phyloP scores from a whole-genome alignment of 2,113 vertebrate species.

The Takifugu flavidus region DNA sequence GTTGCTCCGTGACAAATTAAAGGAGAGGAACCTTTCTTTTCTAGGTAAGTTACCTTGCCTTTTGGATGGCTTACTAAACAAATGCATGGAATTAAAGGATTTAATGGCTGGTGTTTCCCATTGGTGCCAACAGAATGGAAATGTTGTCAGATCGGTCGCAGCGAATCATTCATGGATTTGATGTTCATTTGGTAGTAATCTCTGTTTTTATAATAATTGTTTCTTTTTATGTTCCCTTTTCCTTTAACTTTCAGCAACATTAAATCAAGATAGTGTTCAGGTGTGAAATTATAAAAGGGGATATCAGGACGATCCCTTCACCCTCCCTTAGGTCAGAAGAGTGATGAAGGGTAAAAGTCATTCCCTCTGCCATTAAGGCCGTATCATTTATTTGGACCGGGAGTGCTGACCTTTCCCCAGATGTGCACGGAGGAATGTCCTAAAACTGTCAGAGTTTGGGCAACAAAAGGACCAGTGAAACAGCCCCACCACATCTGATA shows the following conservation, averaged over 20 bases:
- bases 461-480: slow-evolving; percentile 76
- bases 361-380: slow-evolving; percentile 79
- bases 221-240: background rate
- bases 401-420: slow-evolving; percentile 83
- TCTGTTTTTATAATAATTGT: background rate
- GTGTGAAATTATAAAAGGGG: slow-evolving; percentile 64
- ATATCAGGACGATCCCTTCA: slow-evolving; percentile 42
- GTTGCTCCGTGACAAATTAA: slow-evolving; percentile 87
- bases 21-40: slow-evolving; percentile 90
- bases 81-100: slow-evolving; percentile 72
- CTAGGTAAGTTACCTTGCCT: slow-evolving; percentile 81
- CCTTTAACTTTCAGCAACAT: slow-evolving; percentile 24
- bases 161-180: background rate
- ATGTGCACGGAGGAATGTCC: slow-evolving; percentile 75
- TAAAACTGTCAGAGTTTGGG: slow-evolving; percentile 83
- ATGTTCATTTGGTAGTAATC: background rate
- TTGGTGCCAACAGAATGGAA: slow-evolving; percentile 81
- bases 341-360: slow-evolving; percentile 73
- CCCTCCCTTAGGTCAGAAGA: slow-evolving; percentile 65
- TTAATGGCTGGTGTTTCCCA: slow-evolving; percentile 75
- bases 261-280: slow-evolving; percentile 56
- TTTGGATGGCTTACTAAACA: slow-evolving; percentile 5
- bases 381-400: slow-evolving; percentile 79
- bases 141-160: slow-evolving; percentile 56
- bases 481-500: slow-evolving; percentile 84